A percentile compares a stretch with the other conserved stretches of the same genome.
Evolutionary conservation across 2,888 invertebrate species (phyloP).

Genomic region (Drosophila prolongata): DNA sequence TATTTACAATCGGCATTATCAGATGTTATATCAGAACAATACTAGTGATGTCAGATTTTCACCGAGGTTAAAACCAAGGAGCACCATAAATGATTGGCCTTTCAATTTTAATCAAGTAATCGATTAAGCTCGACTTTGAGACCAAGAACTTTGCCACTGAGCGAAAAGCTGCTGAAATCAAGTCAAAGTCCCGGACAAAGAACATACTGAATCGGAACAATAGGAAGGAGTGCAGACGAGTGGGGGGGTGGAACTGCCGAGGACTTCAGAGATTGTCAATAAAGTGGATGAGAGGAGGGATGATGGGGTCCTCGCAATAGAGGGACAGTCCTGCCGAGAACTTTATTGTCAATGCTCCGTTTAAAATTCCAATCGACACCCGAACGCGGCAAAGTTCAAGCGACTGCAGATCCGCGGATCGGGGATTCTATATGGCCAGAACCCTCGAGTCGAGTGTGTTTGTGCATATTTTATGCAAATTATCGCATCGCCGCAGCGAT

Average conservation of each 20-base stretch:
- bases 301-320: not conserved
- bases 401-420: slow-evolving; percentile 33
- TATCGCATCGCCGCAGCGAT: slow-evolving; percentile 62
- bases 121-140: not conserved
- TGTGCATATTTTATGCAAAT: slow-evolving; percentile 77
- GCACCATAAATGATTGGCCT: not conserved
- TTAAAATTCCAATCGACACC: slow-evolving; percentile 80
- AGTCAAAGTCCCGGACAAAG: slow-evolving; percentile 19
- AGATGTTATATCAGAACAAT: no score
- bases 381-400: slow-evolving; percentile 64
- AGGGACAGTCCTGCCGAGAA: slow-evolving; percentile 1
- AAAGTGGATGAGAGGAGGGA: not conserved
- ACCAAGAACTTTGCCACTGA: not conserved
- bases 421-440: slow-evolving; percentile 1
- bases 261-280: slow-evolving; percentile 14
- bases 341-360: slow-evolving; percentile 69
- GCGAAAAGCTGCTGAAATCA: not conserved
- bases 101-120: slow-evolving; percentile 23
- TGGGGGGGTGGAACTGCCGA: not conserved
- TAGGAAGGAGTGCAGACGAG: slow-evolving; percentile 4
- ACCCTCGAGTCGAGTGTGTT: slow-evolving; percentile 26
- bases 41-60: no score
- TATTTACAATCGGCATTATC: no score
- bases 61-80: no score
- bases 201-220: slow-evolving; percentile 16